Evolutionary conservation across 1,140 invertebrate genomes (phyloP), one percentile per base, ranked within the genome.

Genomic region (Magallana ariakensis): DNA sequence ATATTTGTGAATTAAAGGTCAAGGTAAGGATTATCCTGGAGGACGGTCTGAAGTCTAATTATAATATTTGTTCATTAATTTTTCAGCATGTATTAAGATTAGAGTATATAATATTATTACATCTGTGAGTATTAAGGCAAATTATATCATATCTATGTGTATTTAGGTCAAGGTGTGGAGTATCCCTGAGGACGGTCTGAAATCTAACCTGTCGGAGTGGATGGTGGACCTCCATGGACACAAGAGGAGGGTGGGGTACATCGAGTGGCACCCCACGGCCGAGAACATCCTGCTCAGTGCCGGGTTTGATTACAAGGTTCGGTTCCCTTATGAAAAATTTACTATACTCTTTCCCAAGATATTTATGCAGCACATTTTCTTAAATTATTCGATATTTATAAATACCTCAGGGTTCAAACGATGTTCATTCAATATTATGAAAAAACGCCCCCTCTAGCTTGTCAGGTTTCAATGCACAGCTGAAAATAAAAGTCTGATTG

Each of bases 211-310:
- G 58, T 92, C 91, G 11, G 93, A 94, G 53, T 94, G 94, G 93
- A 82, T 89, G 66, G 93, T 94, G 1, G 94, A 95, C 87, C 90
- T 95, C 11, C 93, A 94, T 80, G 94, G 94, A 0, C 95, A 95
- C 84, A 89, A 92, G 54, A 90, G 94, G 53, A 87, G 93, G 19
- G 93, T 94, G 0, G 91, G 87, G 8, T 94, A 95, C 83, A 92
- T 95, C 13, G 94, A 94, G 58, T 95, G 95, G 95, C 95, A 95
- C 89, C 94, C 95, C 0, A 93, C 93, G 5, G 95, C 94, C 1
- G 92, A 93, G 57, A 94, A 94, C 84, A 92, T 95, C 19, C 90
- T 95, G 8, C 91, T 94, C 8, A 94, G 94, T 91, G 92, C 93
- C n/a, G 94, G 94, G 6, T 91, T 93, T 82, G 94, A 95, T 82